Percentiles rank a stretch among this genome's conserved stretches.
Conservation (phyloP, 2,888 invertebrate species). For the Aphidius colemani region DNA sequence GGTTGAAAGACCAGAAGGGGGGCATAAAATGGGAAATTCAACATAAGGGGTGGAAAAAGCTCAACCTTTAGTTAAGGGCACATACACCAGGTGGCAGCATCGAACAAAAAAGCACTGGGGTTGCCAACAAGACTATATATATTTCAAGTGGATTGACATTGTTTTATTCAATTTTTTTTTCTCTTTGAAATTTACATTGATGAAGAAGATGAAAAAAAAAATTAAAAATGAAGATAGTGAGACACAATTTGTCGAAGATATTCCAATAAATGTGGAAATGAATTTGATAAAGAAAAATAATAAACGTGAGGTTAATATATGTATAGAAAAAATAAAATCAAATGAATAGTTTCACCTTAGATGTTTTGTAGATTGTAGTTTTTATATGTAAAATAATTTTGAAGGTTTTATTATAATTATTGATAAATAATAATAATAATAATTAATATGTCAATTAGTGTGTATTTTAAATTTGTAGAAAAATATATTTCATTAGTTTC, state of each 20-base stretch:
- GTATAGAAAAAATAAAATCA: conserved; percentile 24
- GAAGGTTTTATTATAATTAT: too few species aligned
- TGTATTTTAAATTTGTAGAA: conserved; percentile 27
- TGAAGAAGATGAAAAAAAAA: conserved; percentile 11
- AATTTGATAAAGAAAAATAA: conserved; percentile 18
- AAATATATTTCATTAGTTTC: not conserved
- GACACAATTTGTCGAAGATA: not conserved
- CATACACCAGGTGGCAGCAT: conserved; percentile 43
- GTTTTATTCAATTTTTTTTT: conserved; percentile 11
- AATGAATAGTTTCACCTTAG: not conserved
- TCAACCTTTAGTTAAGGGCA: conserved; percentile 36
- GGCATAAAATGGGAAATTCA: conserved; percentile 19
- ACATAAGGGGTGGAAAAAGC: conserved; percentile 31
- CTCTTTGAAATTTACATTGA: too few species aligned
- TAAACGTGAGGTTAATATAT: conserved; percentile 22
- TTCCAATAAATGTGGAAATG: conserved; percentile 16
- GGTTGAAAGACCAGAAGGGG: conserved; percentile 17
- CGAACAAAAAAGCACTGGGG: conserved; percentile 17
- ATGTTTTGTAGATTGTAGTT: conserved; percentile 30
- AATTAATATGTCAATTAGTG: conserved; percentile 1
- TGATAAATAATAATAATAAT: conserved; percentile 3
- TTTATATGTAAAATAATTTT: conserved; percentile 4
- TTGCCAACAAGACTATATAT: not conserved
- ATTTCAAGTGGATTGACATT: conserved; percentile 4
- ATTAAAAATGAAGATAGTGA: conserved; percentile 4